Evolutionary conservation across 2,888 invertebrate genomes (phyloP).

Genomic region (Physocephala rufipes): DNA sequence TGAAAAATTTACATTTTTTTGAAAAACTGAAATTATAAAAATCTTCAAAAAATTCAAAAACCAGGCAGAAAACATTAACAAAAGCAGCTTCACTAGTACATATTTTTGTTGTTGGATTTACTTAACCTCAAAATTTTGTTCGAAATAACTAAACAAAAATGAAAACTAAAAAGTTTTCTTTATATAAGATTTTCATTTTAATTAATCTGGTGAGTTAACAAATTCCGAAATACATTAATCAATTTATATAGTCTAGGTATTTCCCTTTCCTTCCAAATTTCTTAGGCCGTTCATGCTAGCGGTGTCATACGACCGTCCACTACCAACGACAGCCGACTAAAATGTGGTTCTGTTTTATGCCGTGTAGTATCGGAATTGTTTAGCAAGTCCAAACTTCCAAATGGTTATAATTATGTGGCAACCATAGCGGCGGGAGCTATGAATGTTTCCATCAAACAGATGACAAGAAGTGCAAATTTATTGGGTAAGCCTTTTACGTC

Average conservation of each 20-base stretch:
- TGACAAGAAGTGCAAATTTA: constrained; percentile 80
- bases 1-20: too few relatives aligned
- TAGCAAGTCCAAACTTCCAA: constrained; percentile 77
- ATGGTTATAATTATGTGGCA: constrained; percentile 84
- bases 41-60: too few relatives aligned
- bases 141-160: too few relatives aligned
- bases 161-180: too few relatives aligned
- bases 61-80: too few relatives aligned
- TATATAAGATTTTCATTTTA: constrained; percentile 34
- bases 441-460: constrained; percentile 83
- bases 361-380: constrained; percentile 83
- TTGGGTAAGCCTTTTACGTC: constrained; percentile 78
- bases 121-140: too few relatives aligned
- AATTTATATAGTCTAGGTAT: too few relatives aligned
- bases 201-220: constrained; percentile 44
- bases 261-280: not conserved
- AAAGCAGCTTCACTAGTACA: too few relatives aligned
- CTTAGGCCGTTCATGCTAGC: constrained; percentile 58
- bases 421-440: constrained; percentile 86
- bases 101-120: too few relatives aligned
- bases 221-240: too few relatives aligned
- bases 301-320: constrained; percentile 60
- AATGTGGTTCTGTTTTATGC: constrained; percentile 70
- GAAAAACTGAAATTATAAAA: too few relatives aligned
- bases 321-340: constrained; percentile 56